Base-by-base conservation (phyloP, 2,113 vertebrate species). In the Speoplatyrhinus poulsoni region DNA sequence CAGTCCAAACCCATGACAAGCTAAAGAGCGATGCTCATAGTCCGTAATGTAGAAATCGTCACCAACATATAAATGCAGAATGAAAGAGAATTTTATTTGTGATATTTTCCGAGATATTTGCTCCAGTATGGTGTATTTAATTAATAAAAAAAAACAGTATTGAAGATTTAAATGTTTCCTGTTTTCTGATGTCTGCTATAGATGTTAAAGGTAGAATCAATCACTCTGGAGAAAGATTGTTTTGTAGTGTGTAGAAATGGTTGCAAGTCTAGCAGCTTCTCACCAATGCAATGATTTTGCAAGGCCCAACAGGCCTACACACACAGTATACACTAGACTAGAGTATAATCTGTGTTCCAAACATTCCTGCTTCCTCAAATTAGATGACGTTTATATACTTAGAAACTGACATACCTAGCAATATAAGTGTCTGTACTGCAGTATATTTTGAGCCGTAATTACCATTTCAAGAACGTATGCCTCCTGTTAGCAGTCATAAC, bases 111-210 rank as follows among this genome's bases (percentile, higher is more conserved):
- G 95, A 99, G 96, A 97, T 95, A 96, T 97, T 98, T 98, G 98
- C 96, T 99, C 96, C 95, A 96, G 95, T 98, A 98, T 95, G 96
- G 96, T 99, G 98, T 99, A 98, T 99, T 99, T 99, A 98, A 99
- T 94, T 98, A 99, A 98, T 99, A 98, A 98, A 95, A 94, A 94
- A 41, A 62, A 62, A 62, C 89, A 95, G 91, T 94, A 95, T 93
- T 94, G 95, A 95, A 92, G 91, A 94, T 94, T 91, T 90, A 86
- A 75, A 86, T 87, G 66, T 68, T 85, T 90, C 68, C 65, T 82
- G 63, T 80, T 68, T 80, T 67, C 36, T 62, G 16, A 71, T 86
- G 63, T 1, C 6, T 12, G 9, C 7, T 46, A 3, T 57, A 11
- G 54, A 32, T 84, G 62, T 26, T 26, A 26, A 26, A 26, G 26